Conservation (phyloP, 1,140 invertebrate species). For the Drosophila mauritiana region DNA sequence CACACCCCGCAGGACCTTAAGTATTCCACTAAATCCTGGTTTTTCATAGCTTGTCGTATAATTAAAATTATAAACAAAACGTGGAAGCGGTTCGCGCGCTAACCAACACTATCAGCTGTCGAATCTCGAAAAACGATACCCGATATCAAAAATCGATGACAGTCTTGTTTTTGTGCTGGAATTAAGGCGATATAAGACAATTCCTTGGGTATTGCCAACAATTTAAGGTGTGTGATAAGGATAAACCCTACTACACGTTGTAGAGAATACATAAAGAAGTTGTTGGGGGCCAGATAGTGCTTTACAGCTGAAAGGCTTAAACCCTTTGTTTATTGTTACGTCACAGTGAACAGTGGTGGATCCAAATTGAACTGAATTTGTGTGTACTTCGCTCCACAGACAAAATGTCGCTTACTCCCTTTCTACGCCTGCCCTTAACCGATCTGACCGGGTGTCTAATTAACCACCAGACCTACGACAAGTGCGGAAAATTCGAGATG, state of each 20-base stretch:
- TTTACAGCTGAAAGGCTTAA: not conserved
- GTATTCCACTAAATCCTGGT: slow-evolving; percentile 83
- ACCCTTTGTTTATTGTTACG: slow-evolving; percentile 67
- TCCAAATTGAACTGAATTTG: not conserved
- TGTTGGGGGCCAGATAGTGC: not conserved
- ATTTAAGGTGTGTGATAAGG: slow-evolving; percentile 42
- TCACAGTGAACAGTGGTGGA: slow-evolving; percentile 44
- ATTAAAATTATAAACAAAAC: slow-evolving; percentile 59
- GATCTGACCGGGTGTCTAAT: slow-evolving; percentile 88
- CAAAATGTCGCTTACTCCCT: slow-evolving; percentile 86
- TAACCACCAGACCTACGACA: slow-evolving; percentile 87
- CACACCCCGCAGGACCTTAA: slow-evolving; percentile 85
- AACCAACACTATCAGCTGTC: slow-evolving; percentile 19
- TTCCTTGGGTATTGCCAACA: slow-evolving; percentile 42
- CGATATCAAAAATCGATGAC: not conserved
- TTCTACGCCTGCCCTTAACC: slow-evolving; percentile 88
- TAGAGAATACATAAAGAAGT: not conserved
- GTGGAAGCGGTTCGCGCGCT: slow-evolving; percentile 31
- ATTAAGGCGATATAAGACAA: slow-evolving; percentile 28
- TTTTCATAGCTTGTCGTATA: slow-evolving; percentile 59
- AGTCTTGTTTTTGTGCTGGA: not conserved
- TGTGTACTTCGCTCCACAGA: slow-evolving; percentile 6
- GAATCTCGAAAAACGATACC: no score
- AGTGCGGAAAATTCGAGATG: slow-evolving; percentile 88
- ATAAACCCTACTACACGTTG: no score